These are phyloP conservation scores for Coleophora flavipennella DNA, from an alignment of 2,888 invertebrate species.

Conservation along the genomic window DNA sequence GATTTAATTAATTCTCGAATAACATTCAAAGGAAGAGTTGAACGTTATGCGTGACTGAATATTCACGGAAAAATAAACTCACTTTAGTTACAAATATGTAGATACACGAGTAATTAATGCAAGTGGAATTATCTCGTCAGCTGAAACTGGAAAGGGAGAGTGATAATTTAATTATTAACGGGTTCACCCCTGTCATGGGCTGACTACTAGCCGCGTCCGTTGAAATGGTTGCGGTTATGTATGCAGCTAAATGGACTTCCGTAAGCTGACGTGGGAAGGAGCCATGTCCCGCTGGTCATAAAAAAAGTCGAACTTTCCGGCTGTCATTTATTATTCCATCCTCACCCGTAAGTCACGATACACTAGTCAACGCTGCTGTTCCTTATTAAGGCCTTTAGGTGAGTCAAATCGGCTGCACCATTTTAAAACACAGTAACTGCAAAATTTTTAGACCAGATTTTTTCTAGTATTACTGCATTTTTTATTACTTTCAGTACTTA, in stretches of 20 bases:
- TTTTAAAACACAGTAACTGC: no score
- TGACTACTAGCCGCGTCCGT: constrained; percentile 17
- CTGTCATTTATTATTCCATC: no score
- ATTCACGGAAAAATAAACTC: constrained; percentile 4
- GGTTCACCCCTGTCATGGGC: constrained; percentile 28
- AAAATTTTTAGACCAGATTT: no score
- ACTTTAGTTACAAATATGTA: neutral
- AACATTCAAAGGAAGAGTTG: no score
- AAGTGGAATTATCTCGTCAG: neutral
- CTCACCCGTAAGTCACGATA: no score
- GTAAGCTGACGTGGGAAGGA: constrained; percentile 21
- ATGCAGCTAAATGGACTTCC: constrained; percentile 31
- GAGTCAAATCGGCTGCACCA: no score
- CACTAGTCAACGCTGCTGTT: no score
- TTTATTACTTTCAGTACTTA: no score
- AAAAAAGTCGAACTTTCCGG: constrained; percentile 24
- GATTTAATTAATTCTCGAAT: constrained; percentile 3
- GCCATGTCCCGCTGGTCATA: constrained; percentile 28
- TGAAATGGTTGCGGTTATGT: constrained; percentile 25
- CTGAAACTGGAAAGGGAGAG: constrained; percentile 13
- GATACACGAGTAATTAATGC: no score
- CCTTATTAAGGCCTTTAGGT: no score
- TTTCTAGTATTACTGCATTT: no score
- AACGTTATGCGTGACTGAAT: no score
- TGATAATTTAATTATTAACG: constrained; percentile 44